These are phyloP conservation scores for Gerosis bhagava DNA, from an alignment of 2,888 invertebrate species.

Conservation along the genomic window DNA sequence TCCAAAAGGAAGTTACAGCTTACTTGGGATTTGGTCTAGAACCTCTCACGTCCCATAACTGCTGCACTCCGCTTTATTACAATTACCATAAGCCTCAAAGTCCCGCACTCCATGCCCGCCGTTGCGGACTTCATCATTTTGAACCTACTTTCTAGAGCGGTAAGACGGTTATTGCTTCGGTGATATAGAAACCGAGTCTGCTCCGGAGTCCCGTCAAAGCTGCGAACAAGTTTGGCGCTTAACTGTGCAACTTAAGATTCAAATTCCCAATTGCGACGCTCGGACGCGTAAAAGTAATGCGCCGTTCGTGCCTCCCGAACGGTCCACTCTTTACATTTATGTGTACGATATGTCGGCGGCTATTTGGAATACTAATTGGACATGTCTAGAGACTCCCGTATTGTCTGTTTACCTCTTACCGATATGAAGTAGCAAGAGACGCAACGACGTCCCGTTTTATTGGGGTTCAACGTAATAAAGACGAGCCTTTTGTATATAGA, in stretches of 20 bases:
- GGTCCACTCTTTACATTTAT: conserved; percentile 81
- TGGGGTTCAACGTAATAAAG: too few species aligned
- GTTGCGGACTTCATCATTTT: conserved; percentile 73
- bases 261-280: conserved; percentile 48
- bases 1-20: conserved; percentile 84
- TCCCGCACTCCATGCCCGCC: conserved; percentile 75
- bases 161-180: conserved; percentile 79
- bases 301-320: conserved; percentile 72
- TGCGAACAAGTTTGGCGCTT: conserved; percentile 69
- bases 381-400: conserved; percentile 59
- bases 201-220: conserved; percentile 56
- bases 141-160: conserved; percentile 75
- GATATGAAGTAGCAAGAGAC: conserved; percentile 32
- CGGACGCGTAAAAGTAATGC: conserved; percentile 52
- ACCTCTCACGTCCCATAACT: conserved; percentile 83
- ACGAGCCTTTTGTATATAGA: too few species aligned
- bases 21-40: conserved; percentile 83
- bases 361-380: conserved; percentile 81
- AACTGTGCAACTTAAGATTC: conserved; percentile 61
- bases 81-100: conserved; percentile 83
- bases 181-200: conserved; percentile 76
- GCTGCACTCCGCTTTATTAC: conserved; percentile 83
- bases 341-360: conserved; percentile 77
- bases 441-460: conserved; percentile 32
- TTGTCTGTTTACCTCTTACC: conserved; percentile 54